These are phyloP conservation scores for Actenoides lindsayi DNA, from an alignment of 2,113 vertebrate genomes.

Conservation along the genomic window DNA sequence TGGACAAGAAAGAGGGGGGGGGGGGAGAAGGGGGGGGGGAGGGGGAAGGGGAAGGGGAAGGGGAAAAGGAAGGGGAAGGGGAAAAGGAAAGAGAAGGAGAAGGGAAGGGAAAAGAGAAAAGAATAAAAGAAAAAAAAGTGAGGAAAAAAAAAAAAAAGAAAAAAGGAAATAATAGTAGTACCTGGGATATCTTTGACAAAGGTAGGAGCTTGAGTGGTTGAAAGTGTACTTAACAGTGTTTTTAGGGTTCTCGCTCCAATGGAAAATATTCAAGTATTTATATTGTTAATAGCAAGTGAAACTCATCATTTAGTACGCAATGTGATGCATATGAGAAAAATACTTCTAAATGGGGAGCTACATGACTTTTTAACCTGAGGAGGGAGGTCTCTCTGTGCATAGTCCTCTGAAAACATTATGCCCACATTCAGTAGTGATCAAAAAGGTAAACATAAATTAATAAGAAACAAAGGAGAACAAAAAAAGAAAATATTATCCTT, in stretches of 20 bases:
- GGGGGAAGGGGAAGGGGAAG: too few species aligned
- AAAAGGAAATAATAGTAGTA: neutral
- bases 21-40: too few species aligned
- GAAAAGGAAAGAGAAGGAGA: too few species aligned
- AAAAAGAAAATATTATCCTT: neutral
- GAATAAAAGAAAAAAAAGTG: fast-evolving
- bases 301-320: neutral
- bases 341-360: neutral
- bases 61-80: too few species aligned
- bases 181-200: neutral
- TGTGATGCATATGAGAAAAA: neutral
- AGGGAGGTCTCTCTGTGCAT: neutral
- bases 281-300: neutral
- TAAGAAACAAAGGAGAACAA: neutral
- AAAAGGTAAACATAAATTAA: neutral
- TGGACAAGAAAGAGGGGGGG: too few species aligned
- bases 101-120: too few species aligned
- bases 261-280: neutral
- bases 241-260: neutral
- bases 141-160: too few species aligned
- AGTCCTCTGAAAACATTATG: neutral
- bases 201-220: neutral
- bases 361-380: neutral
- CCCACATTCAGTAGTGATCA: neutral
- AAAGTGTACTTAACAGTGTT: neutral